Base-by-base conservation (phyloP, 2,113 vertebrate genomes). In the Chloropsis cyanopogon region DNA sequence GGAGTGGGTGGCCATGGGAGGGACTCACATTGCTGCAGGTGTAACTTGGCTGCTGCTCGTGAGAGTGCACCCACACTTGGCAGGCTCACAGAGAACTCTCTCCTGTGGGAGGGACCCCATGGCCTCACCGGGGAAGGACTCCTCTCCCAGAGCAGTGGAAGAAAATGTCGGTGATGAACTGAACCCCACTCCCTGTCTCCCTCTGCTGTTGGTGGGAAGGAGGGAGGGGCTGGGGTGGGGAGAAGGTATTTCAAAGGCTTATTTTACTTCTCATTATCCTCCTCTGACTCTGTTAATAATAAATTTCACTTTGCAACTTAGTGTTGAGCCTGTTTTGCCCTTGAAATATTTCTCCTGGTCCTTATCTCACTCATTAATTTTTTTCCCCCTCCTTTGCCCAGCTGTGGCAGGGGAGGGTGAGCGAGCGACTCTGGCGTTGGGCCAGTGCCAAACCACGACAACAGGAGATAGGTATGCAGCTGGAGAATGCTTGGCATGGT, bases 361-460 rank as follows among this genome's bases (percentile, higher is more conserved):
- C 12, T 61, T 31, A 39, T 47, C 16, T 76, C 28, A 24, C 16
- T 39, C 44, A 14, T 49, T 42, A 35, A 35, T 60, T 75, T 37
- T 59, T 47, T 47, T 7, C 2, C 15, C n/a, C 5, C 16, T 76
- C 44, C 12, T 60, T 49, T 60, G 22, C 28, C 10, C 56, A 15
- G 15, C 28, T 61, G 26, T 19, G 18, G n/a, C 15, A 31, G 9
- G n/a, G 21, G 8, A 39, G 15, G 16, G 28, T 31, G n/a, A 76
- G 5, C 0, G 1, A 61, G 28, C 4, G 4, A 39, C 22, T 49
- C 44, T 76, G 12, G 21, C 1, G 1, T 11, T 49, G 44, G 21
- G 21, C 7, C 44, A 76, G 11, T 24, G 26, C 31, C 15, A 49
- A 76, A 76, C 56, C 26, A 49, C 54, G 18, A 31, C 41, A 64